These are phyloP conservation scores for Schizotus pectinicornis DNA, from an alignment of 2,888 invertebrate genomes.

Conservation along the genomic window DNA sequence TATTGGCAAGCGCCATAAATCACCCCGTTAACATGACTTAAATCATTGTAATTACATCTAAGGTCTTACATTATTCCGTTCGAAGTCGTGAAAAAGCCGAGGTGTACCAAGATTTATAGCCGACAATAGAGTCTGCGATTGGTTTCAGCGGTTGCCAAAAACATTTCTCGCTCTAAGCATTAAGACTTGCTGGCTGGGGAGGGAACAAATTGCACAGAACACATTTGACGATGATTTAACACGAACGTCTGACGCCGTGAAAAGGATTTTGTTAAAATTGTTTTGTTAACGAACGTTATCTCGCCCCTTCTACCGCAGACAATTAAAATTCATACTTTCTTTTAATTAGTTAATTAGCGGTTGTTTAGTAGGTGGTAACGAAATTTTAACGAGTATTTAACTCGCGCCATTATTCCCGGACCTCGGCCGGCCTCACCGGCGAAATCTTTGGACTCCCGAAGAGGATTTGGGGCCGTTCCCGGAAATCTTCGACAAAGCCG, in stretches of 20 bases:
- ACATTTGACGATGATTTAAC: slow-evolving; percentile 37
- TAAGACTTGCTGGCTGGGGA: slow-evolving; percentile 35
- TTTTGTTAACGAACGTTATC: slow-evolving; percentile 5
- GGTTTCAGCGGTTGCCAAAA: slow-evolving; percentile 47
- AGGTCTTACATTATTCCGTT: slow-evolving; percentile 41
- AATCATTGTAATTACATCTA: slow-evolving; percentile 45
- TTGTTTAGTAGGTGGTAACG: slow-evolving; percentile 16
- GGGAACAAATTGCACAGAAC: slow-evolving; percentile 39
- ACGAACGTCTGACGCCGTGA: slow-evolving; percentile 7
- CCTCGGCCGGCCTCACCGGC: not conserved
- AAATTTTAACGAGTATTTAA: slow-evolving; percentile 23
- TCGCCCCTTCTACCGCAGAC: not conserved
- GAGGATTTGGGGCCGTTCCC: slow-evolving; percentile 8
- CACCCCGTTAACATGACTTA: slow-evolving; percentile 41
- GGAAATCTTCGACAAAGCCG: slow-evolving; percentile 2
- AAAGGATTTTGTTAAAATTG: not conserved
- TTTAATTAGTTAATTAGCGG: slow-evolving; percentile 20
- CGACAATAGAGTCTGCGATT: slow-evolving; percentile 45
- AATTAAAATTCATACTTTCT: slow-evolving; percentile 3
- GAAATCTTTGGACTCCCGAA: not conserved
- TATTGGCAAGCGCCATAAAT: slow-evolving; percentile 24
- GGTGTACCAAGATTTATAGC: slow-evolving; percentile 40
- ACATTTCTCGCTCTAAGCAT: slow-evolving; percentile 39
- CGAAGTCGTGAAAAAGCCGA: slow-evolving; percentile 38
- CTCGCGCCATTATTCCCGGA: not conserved